Base-by-base conservation (phyloP, 2,888 invertebrate genomes). In the Drosophila tripunctata region DNA sequence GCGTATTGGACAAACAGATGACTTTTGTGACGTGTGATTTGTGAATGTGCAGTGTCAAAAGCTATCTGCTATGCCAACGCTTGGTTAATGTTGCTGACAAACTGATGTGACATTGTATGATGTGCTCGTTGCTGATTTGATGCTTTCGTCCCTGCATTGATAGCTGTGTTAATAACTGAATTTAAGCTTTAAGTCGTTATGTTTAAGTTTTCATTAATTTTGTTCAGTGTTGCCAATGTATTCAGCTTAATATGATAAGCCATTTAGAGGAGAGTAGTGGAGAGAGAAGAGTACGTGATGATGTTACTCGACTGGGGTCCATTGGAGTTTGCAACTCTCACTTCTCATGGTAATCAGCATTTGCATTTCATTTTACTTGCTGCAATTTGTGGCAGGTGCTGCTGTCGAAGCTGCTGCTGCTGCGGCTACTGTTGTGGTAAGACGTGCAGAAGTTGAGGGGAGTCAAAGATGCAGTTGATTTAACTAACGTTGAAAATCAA, bases 401-500 rank as follows among this genome's bases (percentile, higher is more conserved):
- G 43, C 15, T 17, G 27, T n/a, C n/a, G n/a, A n/a, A n/a, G n/a
- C n/a, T n/a, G n/a, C n/a, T n/a, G n/a, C n/a, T n/a, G n/a, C n/a
- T 4, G n/a, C n/a, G n/a, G n/a, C 35, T 12, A n/a, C 10, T n/a
- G n/a, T n/a, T n/a, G n/a, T n/a, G n/a, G n/a, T n/a, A n/a, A n/a
- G n/a, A n/a, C n/a, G n/a, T n/a, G n/a, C n/a, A n/a, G n/a, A n/a
- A n/a, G n/a, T n/a, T n/a, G n/a, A n/a, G 4, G 6, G 17, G 22
- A 19, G 10, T 2, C 10, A 27, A 3, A 48, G 58, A 43, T 67
- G 67, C 67, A 73, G 56, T 33, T 56, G 56, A 57, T 58, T 45
- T 69, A 65, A 65, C 65, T 58, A 71, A 33, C 33, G 56, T 31
- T 48, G 71, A 30, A 60, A 72, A 73, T 61, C 76, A 79, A 62